Base-by-base conservation (phyloP, 2,888 invertebrate species). In the Zygogramma bicolorata region DNA sequence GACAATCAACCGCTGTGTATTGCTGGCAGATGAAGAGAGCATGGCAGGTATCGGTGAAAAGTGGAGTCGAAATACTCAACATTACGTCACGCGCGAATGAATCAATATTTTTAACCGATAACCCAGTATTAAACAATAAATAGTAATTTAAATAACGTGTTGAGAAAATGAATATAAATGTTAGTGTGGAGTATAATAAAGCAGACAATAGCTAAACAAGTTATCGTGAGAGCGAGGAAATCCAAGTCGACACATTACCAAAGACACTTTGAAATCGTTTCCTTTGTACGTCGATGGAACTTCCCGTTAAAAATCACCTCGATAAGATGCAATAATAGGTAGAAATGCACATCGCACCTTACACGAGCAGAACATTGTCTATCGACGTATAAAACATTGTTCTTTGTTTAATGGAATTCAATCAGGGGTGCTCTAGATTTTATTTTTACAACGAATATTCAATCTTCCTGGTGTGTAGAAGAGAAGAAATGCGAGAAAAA, bases 341-440 rank as follows among this genome's bases (percentile, higher is more conserved):
- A 81, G 82, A 80, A 79, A 81, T 82, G 82, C 82, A 82, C 82
- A 77, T 78, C 81, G 83, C 83, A 84, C 84, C 80, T 76, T 68
- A 73, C 70, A 76, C 63, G 63, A 76, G 69, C 72, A 70, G 75
- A 79, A 71, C 57, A 57, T 38, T 49, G 13, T 15, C 68, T 46
- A 60, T 68, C 68, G 60, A 42, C 68, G 68, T 68, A 49, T 46
- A 68, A 40, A 68, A 34, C 29, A 31, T 62, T 66, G 65, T 58
- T 66, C 53, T 57, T 65, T 58, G 49, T 49, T 38, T 25, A 58
- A 27, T 59, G 58, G 40, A 42, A 59, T 67, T 67, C 42, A 42
- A 59, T 58, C 73, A 75, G 65, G 82, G 84, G 85, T 85, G 85
- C 85, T 84, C 83, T 85, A 84, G 82, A 85, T 84, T 85, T 83